Evolutionary conservation across 2,113 vertebrate genomes (phyloP), one percentile per base, ranked within the genome.

Genomic region (Ranitomeya imitator): DNA sequence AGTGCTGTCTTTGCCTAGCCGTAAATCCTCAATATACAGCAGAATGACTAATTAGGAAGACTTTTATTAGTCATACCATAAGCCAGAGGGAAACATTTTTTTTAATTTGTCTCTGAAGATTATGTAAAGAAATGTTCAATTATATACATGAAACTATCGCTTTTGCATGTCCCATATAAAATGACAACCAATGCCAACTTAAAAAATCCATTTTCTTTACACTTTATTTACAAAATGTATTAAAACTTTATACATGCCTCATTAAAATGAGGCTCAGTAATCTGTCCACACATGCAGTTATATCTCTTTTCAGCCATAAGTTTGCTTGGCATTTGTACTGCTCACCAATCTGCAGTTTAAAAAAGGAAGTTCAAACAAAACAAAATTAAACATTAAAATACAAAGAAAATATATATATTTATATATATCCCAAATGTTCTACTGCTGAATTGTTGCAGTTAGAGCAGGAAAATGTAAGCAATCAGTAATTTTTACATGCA

Each of bases 161-260:
- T 37, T 21, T 45, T 51, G 18, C 13, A 52, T 16, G 31, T 3
- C 16, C 21, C 45, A 23, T 83, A 67, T 55, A 84, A 55, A 84
- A 84, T 69, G 63, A 71, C 55, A 77, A 76, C 11, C 26, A 78
- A 86, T 77, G 13, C 73, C 55, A 86, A 86, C 71, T 77, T 85
- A 60, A 55, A 83, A 86, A 83, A 83, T 61, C 57, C 79, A 88
- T 83, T 93, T 97, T 96, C 96, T 97, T 97, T 98, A 98, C 97
- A 98, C 93, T 97, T 99, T 99, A 99, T 99, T 99, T 99, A 99
- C 97, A 99, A 99, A 99, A 99, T 98, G 97, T 99, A 99, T 98
- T 99, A 99, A 99, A 99, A 99, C 95, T 97, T 97, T 99, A 95
- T 99, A 99, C 97, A 99, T 90, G 89, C 97, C 97, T 97, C 96